Percentiles rank a stretch among this genome's conserved stretches.
These are phyloP conservation scores for Coelopa pilipes DNA, from an alignment of 2,888 invertebrate species.

Conservation along the genomic window DNA sequence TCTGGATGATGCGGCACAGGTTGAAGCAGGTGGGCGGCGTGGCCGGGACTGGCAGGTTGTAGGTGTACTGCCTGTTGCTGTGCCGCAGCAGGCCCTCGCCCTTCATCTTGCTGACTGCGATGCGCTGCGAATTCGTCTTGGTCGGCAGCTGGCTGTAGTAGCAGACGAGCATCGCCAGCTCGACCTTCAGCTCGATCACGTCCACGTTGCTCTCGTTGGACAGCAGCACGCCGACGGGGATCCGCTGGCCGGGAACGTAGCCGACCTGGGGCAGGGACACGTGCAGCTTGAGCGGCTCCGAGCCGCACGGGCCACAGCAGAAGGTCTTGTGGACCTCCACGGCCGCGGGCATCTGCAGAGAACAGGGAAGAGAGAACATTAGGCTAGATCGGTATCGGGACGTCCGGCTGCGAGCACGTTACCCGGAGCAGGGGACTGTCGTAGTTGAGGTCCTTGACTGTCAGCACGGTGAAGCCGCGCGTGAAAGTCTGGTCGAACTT, in stretches of 20 bases:
- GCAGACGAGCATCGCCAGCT: slow-evolving; percentile 55
- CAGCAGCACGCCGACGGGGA: slow-evolving; percentile 66
- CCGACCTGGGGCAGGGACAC: slow-evolving; percentile 58
- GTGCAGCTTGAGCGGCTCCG: slow-evolving; percentile 53
- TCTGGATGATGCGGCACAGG: slow-evolving; percentile 58
- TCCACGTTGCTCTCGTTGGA: slow-evolving; percentile 71
- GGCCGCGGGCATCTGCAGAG: slow-evolving; percentile 51
- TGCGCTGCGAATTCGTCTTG: slow-evolving; percentile 49
- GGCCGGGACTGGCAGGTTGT: slow-evolving; percentile 56
- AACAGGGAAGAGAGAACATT: neutral
- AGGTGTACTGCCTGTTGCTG: slow-evolving; percentile 52
- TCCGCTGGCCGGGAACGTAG: slow-evolving; percentile 61
- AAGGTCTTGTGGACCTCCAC: slow-evolving; percentile 52
- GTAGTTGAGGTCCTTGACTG: slow-evolving; percentile 77
- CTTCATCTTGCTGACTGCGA: slow-evolving; percentile 51
- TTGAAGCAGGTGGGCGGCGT: slow-evolving; percentile 61
- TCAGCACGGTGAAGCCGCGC: slow-evolving; percentile 80
- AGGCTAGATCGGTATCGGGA: no score
- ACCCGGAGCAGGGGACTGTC: slow-evolving; percentile 48
- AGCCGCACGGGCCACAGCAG: slow-evolving; percentile 58
- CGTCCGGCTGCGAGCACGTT: no score
- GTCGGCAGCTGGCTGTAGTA: slow-evolving; percentile 51
- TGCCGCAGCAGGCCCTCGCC: slow-evolving; percentile 50
- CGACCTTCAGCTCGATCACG: slow-evolving; percentile 59
- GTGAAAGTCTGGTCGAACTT: slow-evolving; percentile 77